A percentile compares a stretch with the other conserved stretches of the same genome.
Evolutionary conservation across 2,797 vertebrate genomes (phyloP).

Genomic region (Myiotriccus ornatus): DNA sequence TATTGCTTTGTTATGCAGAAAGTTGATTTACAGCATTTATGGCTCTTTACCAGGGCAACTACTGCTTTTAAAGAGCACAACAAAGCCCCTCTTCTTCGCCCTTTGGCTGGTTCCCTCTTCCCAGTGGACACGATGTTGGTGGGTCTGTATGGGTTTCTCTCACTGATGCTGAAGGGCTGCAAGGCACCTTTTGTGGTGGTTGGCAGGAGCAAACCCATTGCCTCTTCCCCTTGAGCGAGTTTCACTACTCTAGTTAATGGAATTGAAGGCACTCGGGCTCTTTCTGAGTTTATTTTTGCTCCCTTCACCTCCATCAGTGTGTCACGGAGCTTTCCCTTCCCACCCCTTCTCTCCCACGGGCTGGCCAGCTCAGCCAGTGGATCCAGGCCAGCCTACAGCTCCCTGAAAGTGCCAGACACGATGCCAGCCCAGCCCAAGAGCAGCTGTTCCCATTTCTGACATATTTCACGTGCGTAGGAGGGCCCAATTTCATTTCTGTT

Average conservation of each 20-base stretch:
- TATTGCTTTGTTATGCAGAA: background rate
- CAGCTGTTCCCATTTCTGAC: constrained; percentile 15
- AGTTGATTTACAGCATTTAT: background rate
- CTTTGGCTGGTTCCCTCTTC: background rate
- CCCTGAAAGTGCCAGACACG: background rate
- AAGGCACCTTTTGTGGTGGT: background rate
- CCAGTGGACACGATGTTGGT: background rate
- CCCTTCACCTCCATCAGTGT: background rate
- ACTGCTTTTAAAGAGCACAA: background rate
- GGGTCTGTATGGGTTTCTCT: background rate
- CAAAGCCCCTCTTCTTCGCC: background rate
- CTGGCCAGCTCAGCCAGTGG: background rate
- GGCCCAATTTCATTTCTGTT: background rate
- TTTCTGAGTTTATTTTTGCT: background rate
- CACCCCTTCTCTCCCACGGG: background rate
- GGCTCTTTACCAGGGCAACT: background rate
- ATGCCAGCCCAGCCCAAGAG: background rate
- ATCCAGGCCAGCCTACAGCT: background rate
- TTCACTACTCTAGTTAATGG: background rate
- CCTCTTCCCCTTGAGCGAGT: background rate
- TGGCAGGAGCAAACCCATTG: background rate
- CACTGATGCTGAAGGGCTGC: background rate
- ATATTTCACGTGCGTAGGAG: background rate
- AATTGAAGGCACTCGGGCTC: background rate
- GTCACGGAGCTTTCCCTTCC: background rate